These are phyloP conservation scores for Corythornis leucogaster DNA, from an alignment of 2,797 vertebrate genomes.

Conservation along the genomic window DNA sequence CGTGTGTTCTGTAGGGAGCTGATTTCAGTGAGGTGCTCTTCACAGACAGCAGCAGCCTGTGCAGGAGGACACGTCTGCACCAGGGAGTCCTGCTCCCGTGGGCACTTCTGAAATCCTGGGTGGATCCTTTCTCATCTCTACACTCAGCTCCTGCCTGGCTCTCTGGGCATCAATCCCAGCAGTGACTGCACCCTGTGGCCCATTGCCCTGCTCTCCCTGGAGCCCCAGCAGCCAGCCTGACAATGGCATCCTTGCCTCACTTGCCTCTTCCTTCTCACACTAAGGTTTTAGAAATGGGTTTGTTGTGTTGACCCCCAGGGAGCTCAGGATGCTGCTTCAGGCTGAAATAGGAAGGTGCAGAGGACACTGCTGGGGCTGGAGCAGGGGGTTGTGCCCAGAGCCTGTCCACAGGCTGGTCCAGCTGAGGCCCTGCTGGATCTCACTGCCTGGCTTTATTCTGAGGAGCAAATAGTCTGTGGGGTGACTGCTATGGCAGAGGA, in stretches of 20 bases:
- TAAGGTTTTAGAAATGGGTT: not conserved
- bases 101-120: not conserved
- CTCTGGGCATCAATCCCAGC: not conserved
- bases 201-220: fast-evolving
- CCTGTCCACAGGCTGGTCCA: not conserved
- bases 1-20: not conserved
- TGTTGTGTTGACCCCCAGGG: not conserved
- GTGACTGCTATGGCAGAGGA: not conserved
- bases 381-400: not conserved
- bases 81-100: not conserved
- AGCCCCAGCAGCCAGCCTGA: not conserved
- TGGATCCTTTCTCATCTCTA: not conserved
- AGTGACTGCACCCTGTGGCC: not conserved
- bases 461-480: not conserved
- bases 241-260: not conserved
- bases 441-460: not conserved
- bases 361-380: not conserved
- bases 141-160: not conserved
- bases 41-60: not conserved
- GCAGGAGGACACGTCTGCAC: not conserved
- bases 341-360: not conserved
- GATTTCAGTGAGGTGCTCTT: not conserved
- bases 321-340: not conserved
- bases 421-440: not conserved
- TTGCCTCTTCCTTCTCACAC: not conserved